These are phyloP conservation scores for Phaonia tiefii DNA, from an alignment of 2,888 invertebrate species.

Conservation along the genomic window DNA sequence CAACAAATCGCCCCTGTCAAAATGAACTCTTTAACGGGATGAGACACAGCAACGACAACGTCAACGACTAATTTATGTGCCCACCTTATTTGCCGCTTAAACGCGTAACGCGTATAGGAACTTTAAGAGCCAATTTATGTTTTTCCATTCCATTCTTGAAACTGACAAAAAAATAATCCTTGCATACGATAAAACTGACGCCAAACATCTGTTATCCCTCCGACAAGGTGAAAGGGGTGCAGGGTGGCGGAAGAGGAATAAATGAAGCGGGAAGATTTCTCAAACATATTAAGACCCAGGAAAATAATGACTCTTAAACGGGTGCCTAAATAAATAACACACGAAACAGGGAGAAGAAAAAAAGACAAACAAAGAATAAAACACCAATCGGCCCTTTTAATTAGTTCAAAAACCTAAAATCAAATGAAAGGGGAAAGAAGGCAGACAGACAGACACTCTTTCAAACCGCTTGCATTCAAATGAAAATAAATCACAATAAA, in stretches of 20 bases:
- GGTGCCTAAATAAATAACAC: conserved; percentile 58
- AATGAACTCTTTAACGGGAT: conserved; percentile 47
- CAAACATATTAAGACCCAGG: conserved; percentile 28
- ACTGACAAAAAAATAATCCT: conserved; percentile 65
- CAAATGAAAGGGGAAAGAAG: conserved; percentile 32
- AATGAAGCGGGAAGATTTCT: neutral
- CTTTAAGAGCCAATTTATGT: conserved; percentile 66
- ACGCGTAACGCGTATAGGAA: conserved; percentile 20
- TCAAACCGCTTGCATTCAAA: neutral
- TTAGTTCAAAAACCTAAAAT: conserved; percentile 32
- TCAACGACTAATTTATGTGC: conserved; percentile 62
- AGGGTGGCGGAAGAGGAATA: neutral
- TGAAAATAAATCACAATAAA: conserved; percentile 72
- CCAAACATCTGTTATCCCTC: conserved; percentile 61
- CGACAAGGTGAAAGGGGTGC: neutral
- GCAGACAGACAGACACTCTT: conserved; percentile 43
- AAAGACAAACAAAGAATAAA: neutral
- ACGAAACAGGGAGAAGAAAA: too few relatives aligned
- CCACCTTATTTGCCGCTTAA: conserved; percentile 57
- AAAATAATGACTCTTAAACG: conserved; percentile 31
- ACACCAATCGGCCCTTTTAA: conserved; percentile 28
- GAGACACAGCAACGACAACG: too few relatives aligned
- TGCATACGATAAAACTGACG: conserved; percentile 59
- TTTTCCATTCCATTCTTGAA: conserved; percentile 1
- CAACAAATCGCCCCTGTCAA: conserved; percentile 63